Base-by-base conservation (phyloP, 2,113 vertebrate genomes). In the Accipiter virgatus region DNA sequence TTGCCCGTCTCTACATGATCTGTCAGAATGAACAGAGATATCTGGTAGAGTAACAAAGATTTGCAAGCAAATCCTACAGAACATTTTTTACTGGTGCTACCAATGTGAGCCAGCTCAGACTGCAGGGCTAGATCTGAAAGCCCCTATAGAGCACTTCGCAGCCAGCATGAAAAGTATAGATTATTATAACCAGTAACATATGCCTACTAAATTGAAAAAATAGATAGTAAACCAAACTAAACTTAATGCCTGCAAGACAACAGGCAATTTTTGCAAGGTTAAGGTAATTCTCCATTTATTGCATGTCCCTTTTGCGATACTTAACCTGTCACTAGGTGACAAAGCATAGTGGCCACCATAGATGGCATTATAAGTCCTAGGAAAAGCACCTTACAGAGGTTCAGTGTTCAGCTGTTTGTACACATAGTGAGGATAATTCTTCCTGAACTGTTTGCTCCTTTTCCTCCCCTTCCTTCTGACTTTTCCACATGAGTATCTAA, bases 291-390 rank as follows among this genome's bases (percentile, higher is more conserved):
- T 86, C n/a, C 23, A 38, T 80, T 70, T 53, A 47, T 47, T 65
- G n/a, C 38, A 52, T 21, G 25, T 42, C 15, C 16, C 11, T 77
- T 91, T 81, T 45, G 17, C 40, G 48, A 31, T 27, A 67, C 14
- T 70, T 92, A 59, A 74, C 25, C 29, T 81, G 73, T 20, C 9
- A 42, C 31, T 72, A 70, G 13, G 27, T 62, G 26, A 70, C 42
- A 56, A 78, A 83, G 43, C 22, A 1, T 2, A 75, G 19, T 0
- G 0, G 19, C 16, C 42, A 65, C 31, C 5, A 26, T 0, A 58
- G 43, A 22, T 90, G 40, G 45, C 38, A 58, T 22, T 56, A 50
- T 40, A 79, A 82, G 38, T 32, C 15, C 36, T 10, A 75, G 38
- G 32, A 88, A 72, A 36, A 86, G 26, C n/a, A 59, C 15, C 21